phyloP scores from a whole-genome alignment of 2,888 invertebrate genomes.

The Mantis religiosa region DNA sequence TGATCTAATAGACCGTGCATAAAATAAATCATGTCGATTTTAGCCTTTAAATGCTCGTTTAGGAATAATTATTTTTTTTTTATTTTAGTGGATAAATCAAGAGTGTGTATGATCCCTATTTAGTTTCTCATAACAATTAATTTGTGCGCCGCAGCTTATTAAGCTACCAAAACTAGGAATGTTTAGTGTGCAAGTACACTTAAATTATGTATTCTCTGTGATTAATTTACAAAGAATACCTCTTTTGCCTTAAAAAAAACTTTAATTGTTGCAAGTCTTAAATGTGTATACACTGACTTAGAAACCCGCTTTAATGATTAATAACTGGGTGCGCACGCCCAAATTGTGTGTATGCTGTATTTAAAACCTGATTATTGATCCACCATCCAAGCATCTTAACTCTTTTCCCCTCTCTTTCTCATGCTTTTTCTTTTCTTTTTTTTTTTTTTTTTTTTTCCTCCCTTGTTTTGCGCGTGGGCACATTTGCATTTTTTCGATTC shows the following conservation, averaged over 20 bases:
- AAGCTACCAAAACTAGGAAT: neutral
- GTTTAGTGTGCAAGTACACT: neutral
- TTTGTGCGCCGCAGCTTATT: no score
- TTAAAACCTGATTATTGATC: neutral
- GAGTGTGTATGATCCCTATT: no score
- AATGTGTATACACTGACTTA: neutral
- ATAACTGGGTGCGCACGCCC: neutral
- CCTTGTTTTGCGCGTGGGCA: no score
- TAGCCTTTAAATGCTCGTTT: neutral
- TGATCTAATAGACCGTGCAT: slow-evolving; percentile 12
- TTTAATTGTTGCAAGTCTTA: neutral
- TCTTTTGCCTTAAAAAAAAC: neutral
- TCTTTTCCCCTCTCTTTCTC: no score
- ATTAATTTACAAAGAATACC: neutral
- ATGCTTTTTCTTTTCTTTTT: neutral
- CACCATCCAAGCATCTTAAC: neutral
- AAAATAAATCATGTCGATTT: neutral
- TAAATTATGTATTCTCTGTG: neutral
- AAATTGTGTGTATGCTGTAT: neutral
- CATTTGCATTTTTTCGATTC: no score
- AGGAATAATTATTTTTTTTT: neutral
- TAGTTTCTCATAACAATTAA: no score
- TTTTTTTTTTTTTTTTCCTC: neutral
- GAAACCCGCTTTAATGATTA: neutral
- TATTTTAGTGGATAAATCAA: no score